Base-by-base conservation (phyloP, 2,888 invertebrate genomes). In the Drosophila cognata region DNA sequence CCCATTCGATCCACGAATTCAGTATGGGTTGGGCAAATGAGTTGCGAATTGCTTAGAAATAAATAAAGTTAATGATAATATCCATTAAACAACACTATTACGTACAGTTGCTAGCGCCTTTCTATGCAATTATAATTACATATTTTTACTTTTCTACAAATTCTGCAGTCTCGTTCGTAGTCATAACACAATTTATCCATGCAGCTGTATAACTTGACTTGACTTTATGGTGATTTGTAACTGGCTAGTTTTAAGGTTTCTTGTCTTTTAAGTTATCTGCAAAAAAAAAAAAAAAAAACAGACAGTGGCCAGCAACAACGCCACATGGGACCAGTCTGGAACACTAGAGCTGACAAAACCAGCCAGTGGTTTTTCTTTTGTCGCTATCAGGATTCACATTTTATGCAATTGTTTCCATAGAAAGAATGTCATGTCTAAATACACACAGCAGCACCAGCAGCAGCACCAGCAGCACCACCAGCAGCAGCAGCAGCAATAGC, bases 341-440 rank as follows among this genome's bases (percentile, higher is more conserved):
- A 50, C 58, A 61, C 52, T 29, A 31, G 43, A 66, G 38, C 71
- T 65, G 65, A 55, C 65, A 50, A 50, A 31, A 36, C 43, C 48
- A 46, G 48, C 29, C 64, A 72, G 69, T 77, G 66, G 68, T 67
- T 66, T 16, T 18, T 55, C 25, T 79, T 74, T 82, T 82, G 80
- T 89, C 71, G 88, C 88, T 86, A 89, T 89, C 90, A 83, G 88
- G 79, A 89, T 86, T 86, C 86, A 81, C 90, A 89, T 89, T 89
- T 88, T 89, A 89, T 82, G 82, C 80, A 82, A 80, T 80, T 80
- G 79, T 80, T 80, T 80, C 82, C 79, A 80, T 80, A 80, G 79
- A 82, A 81, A 81, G 82, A 81, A 81, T 82, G 82, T 66, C 82
- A 78, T 81, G 79, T 81, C 73, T 80, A 78, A 78, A 81, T 74